phyloP scores from a whole-genome alignment of 2,113 vertebrate genomes.

The Pomatorhinus ruficollis region DNA sequence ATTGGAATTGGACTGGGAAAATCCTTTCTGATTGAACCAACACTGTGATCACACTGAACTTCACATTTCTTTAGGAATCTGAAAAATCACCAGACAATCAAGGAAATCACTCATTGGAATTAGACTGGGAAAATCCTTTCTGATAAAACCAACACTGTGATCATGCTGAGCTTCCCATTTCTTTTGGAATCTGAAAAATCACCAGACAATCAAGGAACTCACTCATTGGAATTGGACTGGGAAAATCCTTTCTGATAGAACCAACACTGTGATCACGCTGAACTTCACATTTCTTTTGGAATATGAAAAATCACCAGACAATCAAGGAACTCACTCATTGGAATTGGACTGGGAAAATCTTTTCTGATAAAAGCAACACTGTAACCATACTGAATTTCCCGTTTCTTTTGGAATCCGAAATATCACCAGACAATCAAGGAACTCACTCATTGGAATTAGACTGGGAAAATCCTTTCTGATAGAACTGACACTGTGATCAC shows the following conservation, averaged over 20 bases:
- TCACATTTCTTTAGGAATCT: background rate
- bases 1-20: background rate
- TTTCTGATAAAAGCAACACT: background rate
- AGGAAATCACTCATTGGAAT: background rate
- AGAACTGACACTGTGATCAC: background rate
- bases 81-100: background rate
- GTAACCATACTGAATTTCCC: background rate
- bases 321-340: background rate
- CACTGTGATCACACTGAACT: background rate
- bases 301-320: background rate
- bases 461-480: background rate
- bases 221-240: background rate
- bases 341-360: background rate
- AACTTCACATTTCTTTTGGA: background rate
- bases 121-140: background rate
- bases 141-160: background rate
- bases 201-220: background rate
- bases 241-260: background rate
- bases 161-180: background rate
- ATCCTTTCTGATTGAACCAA: background rate
- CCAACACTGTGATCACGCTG: background rate
- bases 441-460: background rate
- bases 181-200: background rate
- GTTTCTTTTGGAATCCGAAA: background rate
- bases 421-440: background rate